phyloP scores from a whole-genome alignment of 2,113 vertebrate species.

The Ariopsis seemanni region DNA sequence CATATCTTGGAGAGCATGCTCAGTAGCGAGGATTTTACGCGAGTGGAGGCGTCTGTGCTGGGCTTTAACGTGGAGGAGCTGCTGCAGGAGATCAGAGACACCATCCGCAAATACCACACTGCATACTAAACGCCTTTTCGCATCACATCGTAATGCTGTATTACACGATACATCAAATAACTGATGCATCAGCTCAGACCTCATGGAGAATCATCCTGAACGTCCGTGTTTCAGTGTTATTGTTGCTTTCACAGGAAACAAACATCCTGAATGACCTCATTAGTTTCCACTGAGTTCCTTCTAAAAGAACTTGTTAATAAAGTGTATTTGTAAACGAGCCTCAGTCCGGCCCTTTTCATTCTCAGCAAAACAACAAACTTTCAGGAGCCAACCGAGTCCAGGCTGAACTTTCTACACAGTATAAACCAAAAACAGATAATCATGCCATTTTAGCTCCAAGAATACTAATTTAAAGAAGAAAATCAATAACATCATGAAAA shows the following conservation, averaged over 20 bases:
- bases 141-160: neutral
- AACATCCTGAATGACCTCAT: neutral
- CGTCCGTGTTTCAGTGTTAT: neutral
- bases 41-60: conserved; percentile 69
- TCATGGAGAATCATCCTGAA: neutral
- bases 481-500: no score
- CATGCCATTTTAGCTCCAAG: no score
- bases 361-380: neutral
- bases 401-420: no score
- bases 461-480: no score
- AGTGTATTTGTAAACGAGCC: neutral
- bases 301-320: neutral
- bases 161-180: neutral
- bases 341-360: neutral
- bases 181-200: neutral
- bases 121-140: neutral
- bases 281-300: neutral
- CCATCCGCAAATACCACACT: conserved; percentile 56
- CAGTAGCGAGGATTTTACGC: conserved; percentile 84
- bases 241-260: neutral
- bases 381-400: no score
- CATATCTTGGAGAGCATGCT: conserved; percentile 81
- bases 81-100: conserved; percentile 78
- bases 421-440: no score
- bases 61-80: conserved; percentile 73